phyloP scores from a whole-genome alignment of 2,113 vertebrate genomes.

The Periophthalmodon schlosseri region DNA sequence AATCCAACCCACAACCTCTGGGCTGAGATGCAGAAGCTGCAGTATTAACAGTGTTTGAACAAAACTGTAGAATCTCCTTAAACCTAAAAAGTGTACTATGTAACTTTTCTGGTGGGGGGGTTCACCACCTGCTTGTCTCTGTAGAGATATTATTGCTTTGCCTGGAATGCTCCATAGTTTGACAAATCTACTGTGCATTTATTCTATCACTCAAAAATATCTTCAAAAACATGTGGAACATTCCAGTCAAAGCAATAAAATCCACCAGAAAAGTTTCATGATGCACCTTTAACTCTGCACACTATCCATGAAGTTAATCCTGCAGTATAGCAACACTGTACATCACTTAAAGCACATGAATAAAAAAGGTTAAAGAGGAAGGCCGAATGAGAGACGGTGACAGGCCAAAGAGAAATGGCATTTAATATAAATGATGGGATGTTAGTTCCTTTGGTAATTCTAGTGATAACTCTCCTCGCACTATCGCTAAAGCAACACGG shows the following conservation, averaged over 20 bases:
- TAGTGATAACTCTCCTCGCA: slow-evolving; percentile 58
- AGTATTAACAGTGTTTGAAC: too few species aligned
- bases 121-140: too few species aligned
- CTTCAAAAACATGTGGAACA: neutral
- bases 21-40: too few species aligned
- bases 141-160: too few species aligned
- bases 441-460: slow-evolving; percentile 64
- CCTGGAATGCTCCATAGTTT: too few species aligned
- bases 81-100: too few species aligned
- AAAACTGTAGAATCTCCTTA: too few species aligned
- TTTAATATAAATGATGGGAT: slow-evolving; percentile 58
- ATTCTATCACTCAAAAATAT: neutral
- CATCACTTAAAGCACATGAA: slow-evolving; percentile 17
- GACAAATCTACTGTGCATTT: neutral
- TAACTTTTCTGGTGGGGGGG: too few species aligned
- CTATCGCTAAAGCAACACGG: slow-evolving; percentile 65
- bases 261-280: neutral
- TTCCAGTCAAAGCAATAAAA: neutral
- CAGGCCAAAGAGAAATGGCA: slow-evolving; percentile 36
- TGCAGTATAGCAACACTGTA: neutral
- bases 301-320: neutral
- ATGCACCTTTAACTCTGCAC: neutral
- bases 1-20: neutral
- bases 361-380: slow-evolving; percentile 33
- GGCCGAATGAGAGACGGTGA: slow-evolving; percentile 29